These are phyloP conservation scores for Archips xylosteana DNA, from an alignment of 2,888 invertebrate species.

Conservation along the genomic window DNA sequence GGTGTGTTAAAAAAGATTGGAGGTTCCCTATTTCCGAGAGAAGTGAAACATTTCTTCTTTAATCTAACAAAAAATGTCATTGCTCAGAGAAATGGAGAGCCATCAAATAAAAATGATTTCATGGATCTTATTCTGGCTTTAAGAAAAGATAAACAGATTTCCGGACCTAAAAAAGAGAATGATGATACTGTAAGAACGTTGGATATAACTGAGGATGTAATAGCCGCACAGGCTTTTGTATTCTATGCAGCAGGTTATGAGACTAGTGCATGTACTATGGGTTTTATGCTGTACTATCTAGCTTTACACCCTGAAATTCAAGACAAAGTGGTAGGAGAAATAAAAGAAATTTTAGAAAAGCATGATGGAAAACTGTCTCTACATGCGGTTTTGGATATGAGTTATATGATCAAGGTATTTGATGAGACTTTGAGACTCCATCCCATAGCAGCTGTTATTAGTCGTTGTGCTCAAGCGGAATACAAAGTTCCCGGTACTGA, in stretches of 20 bases:
- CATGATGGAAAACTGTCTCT: slow-evolving; percentile 20
- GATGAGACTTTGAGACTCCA: slow-evolving; percentile 32
- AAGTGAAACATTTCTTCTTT: slow-evolving; percentile 23
- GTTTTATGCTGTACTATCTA: slow-evolving; percentile 37
- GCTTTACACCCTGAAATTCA: slow-evolving; percentile 37
- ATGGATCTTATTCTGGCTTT: slow-evolving; percentile 41
- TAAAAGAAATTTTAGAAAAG: slow-evolving; percentile 24
- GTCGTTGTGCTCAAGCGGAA: slow-evolving; percentile 8
- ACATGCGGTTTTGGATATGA: slow-evolving; percentile 11
- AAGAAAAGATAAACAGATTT: slow-evolving; percentile 18
- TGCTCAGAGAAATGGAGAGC: slow-evolving; percentile 17
- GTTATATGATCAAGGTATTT: slow-evolving; percentile 32
- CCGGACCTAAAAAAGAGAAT: slow-evolving; percentile 3
- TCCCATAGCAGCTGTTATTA: slow-evolving; percentile 14
- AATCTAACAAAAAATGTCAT: slow-evolving; percentile 23
- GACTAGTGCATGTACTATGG: slow-evolving; percentile 39
- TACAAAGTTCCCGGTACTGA: slow-evolving; percentile 19
- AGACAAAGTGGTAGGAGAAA: slow-evolving; percentile 35
- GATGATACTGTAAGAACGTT: neutral
- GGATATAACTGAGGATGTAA: slow-evolving; percentile 35
- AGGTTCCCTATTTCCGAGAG: slow-evolving; percentile 11
- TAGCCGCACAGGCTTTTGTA: slow-evolving; percentile 38
- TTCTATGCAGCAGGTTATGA: slow-evolving; percentile 43
- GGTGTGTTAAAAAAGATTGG: slow-evolving; percentile 33
- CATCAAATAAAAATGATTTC: slow-evolving; percentile 37